These are phyloP conservation scores for Suncus etruscus DNA, from an alignment of 2,113 vertebrate genomes.

Conservation along the genomic window DNA sequence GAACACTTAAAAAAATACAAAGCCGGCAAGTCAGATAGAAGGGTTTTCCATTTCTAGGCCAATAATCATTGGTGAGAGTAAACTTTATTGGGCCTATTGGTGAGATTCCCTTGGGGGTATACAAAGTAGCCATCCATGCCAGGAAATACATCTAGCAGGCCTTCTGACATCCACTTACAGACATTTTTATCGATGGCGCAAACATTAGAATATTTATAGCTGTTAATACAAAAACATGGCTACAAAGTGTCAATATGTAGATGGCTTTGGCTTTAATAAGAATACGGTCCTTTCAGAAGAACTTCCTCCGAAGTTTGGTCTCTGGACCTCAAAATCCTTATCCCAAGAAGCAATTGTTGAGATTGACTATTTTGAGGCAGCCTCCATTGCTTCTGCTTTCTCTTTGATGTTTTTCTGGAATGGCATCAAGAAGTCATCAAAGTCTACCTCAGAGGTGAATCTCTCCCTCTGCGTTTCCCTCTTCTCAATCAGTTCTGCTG, in stretches of 20 bases:
- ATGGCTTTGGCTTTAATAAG: conserved; percentile 41
- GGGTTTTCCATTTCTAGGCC: no score
- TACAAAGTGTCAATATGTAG: conserved; percentile 3
- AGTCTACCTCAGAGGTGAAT: conserved; percentile 86
- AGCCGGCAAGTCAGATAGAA: no score
- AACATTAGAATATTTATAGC: conserved; percentile 45
- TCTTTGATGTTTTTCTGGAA: conserved; percentile 88
- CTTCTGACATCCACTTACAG: no score
- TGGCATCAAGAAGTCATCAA: conserved; percentile 90
- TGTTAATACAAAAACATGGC: conserved; percentile 44
- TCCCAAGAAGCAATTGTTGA: not conserved
- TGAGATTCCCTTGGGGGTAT: no score
- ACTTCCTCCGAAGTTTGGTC: conserved; percentile 27
- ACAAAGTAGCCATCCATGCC: no score
- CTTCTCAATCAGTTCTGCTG: conserved; percentile 88
- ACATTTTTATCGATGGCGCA: not conserved
- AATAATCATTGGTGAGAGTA: no score
- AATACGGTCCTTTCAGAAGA: not conserved
- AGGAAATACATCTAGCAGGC: no score
- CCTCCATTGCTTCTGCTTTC: conserved; percentile 80
- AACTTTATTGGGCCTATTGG: no score
- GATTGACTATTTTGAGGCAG: conserved; percentile 61
- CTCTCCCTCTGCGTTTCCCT: conserved; percentile 85
- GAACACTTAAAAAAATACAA: no score
- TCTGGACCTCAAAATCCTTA: conserved; percentile 35